Percentiles rank a stretch among this genome's conserved stretches.
Conservation (phyloP, 2,797 vertebrate species). For the Menidia menidia region DNA sequence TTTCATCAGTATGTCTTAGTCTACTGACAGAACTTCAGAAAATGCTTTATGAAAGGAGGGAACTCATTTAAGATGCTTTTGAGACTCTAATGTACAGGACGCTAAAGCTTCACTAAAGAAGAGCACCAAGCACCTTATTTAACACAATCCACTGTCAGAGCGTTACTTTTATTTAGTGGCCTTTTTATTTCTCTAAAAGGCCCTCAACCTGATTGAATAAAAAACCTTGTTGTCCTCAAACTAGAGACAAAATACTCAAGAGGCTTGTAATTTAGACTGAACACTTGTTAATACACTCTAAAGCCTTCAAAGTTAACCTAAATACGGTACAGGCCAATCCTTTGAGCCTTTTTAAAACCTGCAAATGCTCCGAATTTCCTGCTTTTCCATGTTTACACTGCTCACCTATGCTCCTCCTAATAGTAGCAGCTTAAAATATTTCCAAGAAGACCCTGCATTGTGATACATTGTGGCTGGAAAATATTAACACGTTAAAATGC, state of each 20-base stretch:
- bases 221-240: neutral
- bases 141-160: neutral
- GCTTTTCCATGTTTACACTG: neutral
- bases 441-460: neutral
- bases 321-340: neutral
- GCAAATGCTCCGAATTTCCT: neutral
- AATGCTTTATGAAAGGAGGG: no score
- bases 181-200: neutral
- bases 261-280: neutral
- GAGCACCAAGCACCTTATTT: neutral
- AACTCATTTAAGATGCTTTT: no score
- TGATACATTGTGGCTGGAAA: neutral
- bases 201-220: neutral
- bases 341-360: slow-evolving; percentile 1
- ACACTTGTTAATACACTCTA: neutral
- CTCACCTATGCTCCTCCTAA: neutral
- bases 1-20: neutral
- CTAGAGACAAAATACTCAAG: neutral
- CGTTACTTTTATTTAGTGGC: neutral
- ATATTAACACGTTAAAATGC: neutral
- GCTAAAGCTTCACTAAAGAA: neutral
- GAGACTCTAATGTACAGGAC: neutral
- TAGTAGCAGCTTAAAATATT: neutral
- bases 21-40: no score
- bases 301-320: neutral